Evolutionary conservation across 2,888 invertebrate genomes (phyloP).

Genomic region (Odontomyia ornata): DNA sequence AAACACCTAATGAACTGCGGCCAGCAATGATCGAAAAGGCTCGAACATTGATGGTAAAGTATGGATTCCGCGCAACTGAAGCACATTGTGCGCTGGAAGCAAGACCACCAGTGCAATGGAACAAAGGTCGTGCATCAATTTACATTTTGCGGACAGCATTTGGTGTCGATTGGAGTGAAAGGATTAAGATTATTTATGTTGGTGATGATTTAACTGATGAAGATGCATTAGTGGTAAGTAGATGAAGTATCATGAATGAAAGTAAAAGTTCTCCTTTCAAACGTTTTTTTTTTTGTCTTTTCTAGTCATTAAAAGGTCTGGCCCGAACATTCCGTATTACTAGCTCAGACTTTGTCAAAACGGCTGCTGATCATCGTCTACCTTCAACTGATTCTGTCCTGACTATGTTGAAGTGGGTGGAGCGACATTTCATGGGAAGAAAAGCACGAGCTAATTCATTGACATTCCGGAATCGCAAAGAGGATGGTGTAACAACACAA

Average conservation of each 20-base stretch:
- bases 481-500: constrained; percentile 80
- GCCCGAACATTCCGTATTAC: constrained; percentile 91
- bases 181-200: constrained; percentile 88
- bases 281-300: constrained; percentile 14
- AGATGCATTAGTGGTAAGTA: constrained; percentile 84
- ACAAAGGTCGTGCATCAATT: constrained; percentile 88
- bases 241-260: not conserved
- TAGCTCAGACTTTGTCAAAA: constrained; percentile 83
- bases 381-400: constrained; percentile 90
- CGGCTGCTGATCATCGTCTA: constrained; percentile 85
- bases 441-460: constrained; percentile 78
- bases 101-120: constrained; percentile 90
- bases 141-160: constrained; percentile 90
- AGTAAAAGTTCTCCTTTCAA: not conserved
- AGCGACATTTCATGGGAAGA: constrained; percentile 81
- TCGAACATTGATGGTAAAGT: constrained; percentile 74
- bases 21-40: constrained; percentile 77
- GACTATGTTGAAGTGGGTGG: constrained; percentile 90
- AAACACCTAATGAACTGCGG: constrained; percentile 77
- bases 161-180: constrained; percentile 90
- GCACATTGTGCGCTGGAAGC: constrained; percentile 92
- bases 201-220: constrained; percentile 91
- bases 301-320: constrained; percentile 89
- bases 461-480: constrained; percentile 71
- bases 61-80: constrained; percentile 80